phyloP scores from a whole-genome alignment of 2,888 invertebrate genomes.

The Diloba caeruleocephala region DNA sequence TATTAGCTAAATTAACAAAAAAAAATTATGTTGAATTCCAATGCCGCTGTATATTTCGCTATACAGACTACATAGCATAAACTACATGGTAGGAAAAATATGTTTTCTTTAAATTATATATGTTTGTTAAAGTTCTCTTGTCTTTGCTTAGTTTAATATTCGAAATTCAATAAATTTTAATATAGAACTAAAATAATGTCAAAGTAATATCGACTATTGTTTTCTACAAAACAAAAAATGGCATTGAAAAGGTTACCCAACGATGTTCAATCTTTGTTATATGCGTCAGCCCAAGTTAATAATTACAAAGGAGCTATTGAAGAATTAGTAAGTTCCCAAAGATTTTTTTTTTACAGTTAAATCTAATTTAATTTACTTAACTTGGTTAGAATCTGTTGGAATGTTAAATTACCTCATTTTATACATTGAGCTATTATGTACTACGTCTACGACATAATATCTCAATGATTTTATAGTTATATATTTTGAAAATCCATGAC shows the following conservation, averaged over 20 bases:
- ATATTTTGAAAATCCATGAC: too few species aligned
- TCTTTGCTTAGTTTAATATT: slow-evolving; percentile 19
- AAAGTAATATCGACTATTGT: slow-evolving; percentile 25
- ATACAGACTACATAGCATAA: background rate
- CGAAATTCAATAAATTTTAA: slow-evolving; percentile 41
- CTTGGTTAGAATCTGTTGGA: too few species aligned
- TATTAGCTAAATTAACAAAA: too few species aligned
- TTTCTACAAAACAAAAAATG: slow-evolving; percentile 53
- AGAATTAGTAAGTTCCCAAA: slow-evolving; percentile 88
- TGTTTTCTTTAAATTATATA: background rate
- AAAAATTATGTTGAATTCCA: too few species aligned
- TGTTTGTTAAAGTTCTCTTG: background rate
- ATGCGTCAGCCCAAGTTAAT: slow-evolving; percentile 89
- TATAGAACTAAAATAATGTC: slow-evolving; percentile 30
- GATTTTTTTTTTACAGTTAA: background rate
- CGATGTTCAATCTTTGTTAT: slow-evolving; percentile 85
- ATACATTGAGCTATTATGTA: too few species aligned
- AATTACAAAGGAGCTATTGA: slow-evolving; percentile 89
- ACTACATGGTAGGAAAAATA: background rate
- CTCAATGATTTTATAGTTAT: too few species aligned
- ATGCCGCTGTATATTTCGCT: background rate
- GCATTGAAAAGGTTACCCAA: slow-evolving; percentile 69
- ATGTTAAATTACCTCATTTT: too few species aligned
- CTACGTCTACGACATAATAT: too few species aligned
- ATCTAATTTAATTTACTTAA: background rate